phyloP scores from a whole-genome alignment of 2,113 vertebrate genomes.

The Urocolius indicus region DNA sequence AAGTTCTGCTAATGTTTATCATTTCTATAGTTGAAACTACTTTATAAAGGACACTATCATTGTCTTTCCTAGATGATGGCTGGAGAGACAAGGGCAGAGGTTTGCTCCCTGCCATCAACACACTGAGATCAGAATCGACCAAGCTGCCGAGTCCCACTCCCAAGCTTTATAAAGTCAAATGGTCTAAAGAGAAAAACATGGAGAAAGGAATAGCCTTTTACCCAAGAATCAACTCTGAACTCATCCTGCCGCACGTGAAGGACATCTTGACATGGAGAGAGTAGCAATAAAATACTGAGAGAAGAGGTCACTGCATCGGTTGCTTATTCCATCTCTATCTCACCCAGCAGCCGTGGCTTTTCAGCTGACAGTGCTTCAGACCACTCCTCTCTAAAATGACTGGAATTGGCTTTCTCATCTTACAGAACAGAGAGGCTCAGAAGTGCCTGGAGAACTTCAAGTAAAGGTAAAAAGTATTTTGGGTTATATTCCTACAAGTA shows the following conservation, averaged over 20 bases:
- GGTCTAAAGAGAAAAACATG: neutral
- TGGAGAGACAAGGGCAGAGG: accelerated
- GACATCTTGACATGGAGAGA: neutral
- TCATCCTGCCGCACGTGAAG: neutral
- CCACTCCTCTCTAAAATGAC: neutral
- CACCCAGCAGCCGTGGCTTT: accelerated
- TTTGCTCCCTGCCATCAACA: neutral
- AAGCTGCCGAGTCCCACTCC: neutral
- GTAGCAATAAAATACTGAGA: neutral
- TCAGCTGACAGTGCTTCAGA: neutral
- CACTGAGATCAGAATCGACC: neutral
- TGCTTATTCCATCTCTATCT: neutral
- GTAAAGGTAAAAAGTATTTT: neutral
- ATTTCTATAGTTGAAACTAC: neutral
- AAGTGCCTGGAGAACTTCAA: neutral
- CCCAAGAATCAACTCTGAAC: neutral
- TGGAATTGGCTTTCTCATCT: neutral
- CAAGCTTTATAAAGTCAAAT: neutral
- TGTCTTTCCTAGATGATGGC: neutral
- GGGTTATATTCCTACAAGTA: neutral
- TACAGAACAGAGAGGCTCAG: neutral
- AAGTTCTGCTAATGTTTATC: neutral
- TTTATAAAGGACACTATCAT: neutral
- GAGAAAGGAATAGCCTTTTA: neutral
- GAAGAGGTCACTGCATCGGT: neutral